A percentile compares a stretch with the other conserved stretches of the same genome.
These are phyloP conservation scores for Syndactyla subalaris DNA, from an alignment of 2,797 vertebrate genomes.

Conservation along the genomic window DNA sequence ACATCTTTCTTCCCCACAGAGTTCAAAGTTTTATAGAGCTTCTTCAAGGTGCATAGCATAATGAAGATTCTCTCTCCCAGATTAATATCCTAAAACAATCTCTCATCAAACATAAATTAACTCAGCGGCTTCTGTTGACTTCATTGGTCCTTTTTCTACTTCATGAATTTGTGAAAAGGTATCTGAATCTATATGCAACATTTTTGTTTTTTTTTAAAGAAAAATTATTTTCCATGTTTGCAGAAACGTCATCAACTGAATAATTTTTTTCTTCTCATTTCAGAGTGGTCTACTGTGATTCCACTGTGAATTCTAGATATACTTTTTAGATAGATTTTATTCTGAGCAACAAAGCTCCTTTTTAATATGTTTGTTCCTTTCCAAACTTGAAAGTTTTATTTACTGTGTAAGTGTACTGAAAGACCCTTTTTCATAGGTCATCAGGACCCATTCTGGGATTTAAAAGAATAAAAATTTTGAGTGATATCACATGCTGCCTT, in stretches of 20 bases:
- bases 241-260: not conserved
- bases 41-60: not conserved
- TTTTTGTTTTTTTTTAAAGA: not conserved
- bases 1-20: not conserved
- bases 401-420: not conserved
- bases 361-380: not conserved
- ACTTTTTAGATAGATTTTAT: not conserved
- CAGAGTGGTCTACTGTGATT: not conserved
- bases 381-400: not conserved
- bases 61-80: not conserved
- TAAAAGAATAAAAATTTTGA: not conserved
- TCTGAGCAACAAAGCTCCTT: not conserved
- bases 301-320: not conserved
- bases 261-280: not conserved
- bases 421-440: not conserved
- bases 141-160: not conserved
- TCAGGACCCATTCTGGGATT: not conserved
- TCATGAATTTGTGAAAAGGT: not conserved
- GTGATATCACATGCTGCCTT: not conserved
- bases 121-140: not conserved
- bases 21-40: not conserved
- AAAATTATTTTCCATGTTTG: not conserved
- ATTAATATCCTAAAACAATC: not conserved
- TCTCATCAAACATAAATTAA: not conserved
- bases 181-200: not conserved